Conservation (phyloP, 2,888 invertebrate species). For the Limnephilus marmoratus region DNA sequence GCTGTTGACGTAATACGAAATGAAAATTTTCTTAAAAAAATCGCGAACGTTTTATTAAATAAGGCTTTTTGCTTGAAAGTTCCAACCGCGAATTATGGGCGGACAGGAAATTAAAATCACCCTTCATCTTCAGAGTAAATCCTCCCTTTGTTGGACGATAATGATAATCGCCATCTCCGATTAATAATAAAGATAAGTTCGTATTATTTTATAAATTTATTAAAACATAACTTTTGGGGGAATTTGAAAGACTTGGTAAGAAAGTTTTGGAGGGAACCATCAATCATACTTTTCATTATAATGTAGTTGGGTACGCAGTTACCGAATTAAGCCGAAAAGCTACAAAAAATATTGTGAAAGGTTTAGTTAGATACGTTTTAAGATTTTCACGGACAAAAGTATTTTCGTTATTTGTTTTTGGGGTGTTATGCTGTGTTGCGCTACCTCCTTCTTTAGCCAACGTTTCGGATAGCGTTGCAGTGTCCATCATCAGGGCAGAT, state of each 20-base stretch:
- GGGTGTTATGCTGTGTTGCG: no score
- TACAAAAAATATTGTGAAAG: no score
- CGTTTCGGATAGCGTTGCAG: no score
- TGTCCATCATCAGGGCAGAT: no score
- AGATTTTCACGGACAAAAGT: no score
- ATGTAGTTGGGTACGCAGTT: neutral
- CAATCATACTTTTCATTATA: neutral
- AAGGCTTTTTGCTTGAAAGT: neutral
- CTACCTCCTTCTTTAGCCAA: no score
- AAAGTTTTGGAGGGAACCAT: neutral
- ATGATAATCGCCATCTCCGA: constrained; percentile 4
- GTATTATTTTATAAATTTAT: neutral
- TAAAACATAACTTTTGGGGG: neutral
- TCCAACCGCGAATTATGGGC: neutral
- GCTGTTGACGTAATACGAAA: neutral
- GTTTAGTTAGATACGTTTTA: no score
- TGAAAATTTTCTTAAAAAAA: neutral
- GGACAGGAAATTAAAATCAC: neutral
- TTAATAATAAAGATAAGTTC: constrained; percentile 15
- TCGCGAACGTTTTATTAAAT: neutral
- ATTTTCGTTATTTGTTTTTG: no score
- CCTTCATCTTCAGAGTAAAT: constrained; percentile 24
- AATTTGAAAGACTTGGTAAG: neutral
- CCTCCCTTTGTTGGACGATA: neutral
- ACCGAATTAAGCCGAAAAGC: no score